A percentile compares a stretch with the other conserved stretches of the same genome.
Evolutionary conservation across 1,140 invertebrate species (phyloP).

Genomic region (Lycorma delicatula): DNA sequence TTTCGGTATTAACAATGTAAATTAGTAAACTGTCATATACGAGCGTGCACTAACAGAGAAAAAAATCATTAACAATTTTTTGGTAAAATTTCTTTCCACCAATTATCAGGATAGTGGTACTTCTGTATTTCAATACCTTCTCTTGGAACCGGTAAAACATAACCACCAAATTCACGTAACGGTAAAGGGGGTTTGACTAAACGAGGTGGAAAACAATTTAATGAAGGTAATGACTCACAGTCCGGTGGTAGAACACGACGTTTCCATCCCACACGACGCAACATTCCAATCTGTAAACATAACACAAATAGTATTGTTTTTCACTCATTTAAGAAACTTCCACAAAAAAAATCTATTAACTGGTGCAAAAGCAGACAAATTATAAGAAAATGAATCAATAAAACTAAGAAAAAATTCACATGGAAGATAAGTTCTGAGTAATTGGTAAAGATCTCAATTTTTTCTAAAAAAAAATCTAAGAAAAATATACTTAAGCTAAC

Average conservation of each 20-base stretch:
- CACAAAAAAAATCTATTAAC: not conserved
- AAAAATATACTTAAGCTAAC: no score
- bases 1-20: no score
- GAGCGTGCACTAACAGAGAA: no score
- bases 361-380: no score
- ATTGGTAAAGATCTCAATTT: no score
- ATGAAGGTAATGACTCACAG: slow-evolving; percentile 42
- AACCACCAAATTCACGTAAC: slow-evolving; percentile 41
- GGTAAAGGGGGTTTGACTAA: slow-evolving; percentile 45
- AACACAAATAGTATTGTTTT: not conserved
- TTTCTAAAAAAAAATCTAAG: no score
- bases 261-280: slow-evolving; percentile 47
- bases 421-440: no score
- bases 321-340: not conserved
- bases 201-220: slow-evolving; percentile 48
- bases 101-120: slow-evolving; percentile 50
- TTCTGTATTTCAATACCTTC: slow-evolving; percentile 54
- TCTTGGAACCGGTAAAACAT: slow-evolving; percentile 43
- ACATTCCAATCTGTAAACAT: slow-evolving; percentile 37
- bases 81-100: slow-evolving; percentile 50
- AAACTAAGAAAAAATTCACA: no score
- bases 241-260: slow-evolving; percentile 46
- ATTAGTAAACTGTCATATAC: no score
- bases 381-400: no score
- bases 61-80: slow-evolving; percentile 40